Evolutionary conservation across 1,140 invertebrate species (phyloP).

Genomic region (Dreissena rostriformis): DNA sequence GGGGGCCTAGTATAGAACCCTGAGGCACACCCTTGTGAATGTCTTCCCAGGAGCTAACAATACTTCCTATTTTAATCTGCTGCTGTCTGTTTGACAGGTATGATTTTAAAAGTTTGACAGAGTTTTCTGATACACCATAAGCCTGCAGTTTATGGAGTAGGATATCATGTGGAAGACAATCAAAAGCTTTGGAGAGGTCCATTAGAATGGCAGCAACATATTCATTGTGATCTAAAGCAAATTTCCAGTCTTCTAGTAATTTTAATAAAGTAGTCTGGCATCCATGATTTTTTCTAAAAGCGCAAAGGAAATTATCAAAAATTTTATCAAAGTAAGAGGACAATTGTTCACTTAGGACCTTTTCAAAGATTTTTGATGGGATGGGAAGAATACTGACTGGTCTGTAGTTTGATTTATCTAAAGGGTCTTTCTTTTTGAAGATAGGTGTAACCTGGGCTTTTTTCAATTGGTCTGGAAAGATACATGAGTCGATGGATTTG

Average conservation of each 20-base stretch:
- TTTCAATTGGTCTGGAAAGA: not conserved
- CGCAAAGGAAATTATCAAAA: too few species aligned
- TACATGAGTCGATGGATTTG: not conserved
- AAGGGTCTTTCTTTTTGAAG: not conserved
- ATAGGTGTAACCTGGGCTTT: not conserved
- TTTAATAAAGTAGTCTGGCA: too few species aligned
- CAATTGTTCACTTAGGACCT: not conserved
- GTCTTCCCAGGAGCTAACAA: not conserved
- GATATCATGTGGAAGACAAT: too few species aligned
- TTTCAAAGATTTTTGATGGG: constrained; percentile 13
- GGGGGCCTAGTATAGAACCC: not conserved
- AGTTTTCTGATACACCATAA: not conserved
- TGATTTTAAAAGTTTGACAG: not conserved
- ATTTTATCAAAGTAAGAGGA: too few species aligned
- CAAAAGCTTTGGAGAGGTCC: constrained; percentile 22
- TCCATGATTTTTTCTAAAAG: constrained; percentile 14
- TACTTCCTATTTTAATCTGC: not conserved
- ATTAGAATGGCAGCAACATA: constrained; percentile 3
- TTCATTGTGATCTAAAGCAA: constrained; percentile 12
- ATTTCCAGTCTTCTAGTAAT: constrained; percentile 1
- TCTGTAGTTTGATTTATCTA: constrained; percentile 2
- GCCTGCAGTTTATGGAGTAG: not conserved
- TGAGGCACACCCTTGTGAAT: constrained; percentile 4
- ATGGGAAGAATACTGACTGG: constrained; percentile 10
- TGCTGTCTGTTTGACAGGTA: not conserved